phyloP scores from a whole-genome alignment of 2,888 invertebrate genomes.

The Drosophila neonasuta region DNA sequence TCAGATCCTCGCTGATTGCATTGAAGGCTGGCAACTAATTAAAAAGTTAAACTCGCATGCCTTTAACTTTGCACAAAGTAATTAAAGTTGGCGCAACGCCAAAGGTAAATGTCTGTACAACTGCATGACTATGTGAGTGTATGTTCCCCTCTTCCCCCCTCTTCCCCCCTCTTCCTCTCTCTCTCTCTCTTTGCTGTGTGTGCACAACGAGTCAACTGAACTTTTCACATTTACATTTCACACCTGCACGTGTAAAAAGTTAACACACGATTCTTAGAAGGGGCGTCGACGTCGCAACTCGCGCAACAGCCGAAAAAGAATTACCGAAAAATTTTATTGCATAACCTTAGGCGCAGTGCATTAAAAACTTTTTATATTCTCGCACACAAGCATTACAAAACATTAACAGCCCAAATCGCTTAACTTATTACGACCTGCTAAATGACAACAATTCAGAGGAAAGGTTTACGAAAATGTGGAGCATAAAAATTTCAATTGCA shows the following conservation, averaged over 20 bases:
- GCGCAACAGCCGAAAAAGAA: conserved; percentile 28
- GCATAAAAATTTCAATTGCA: too few relatives aligned
- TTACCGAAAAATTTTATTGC: conserved; percentile 46
- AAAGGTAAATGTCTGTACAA: conserved; percentile 56
- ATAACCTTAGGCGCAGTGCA: conserved; percentile 43
- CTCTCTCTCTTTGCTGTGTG: conserved; percentile 2
- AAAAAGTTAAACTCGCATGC: conserved; percentile 73
- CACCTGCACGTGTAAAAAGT: conserved; percentile 66
- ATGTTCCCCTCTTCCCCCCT: background rate
- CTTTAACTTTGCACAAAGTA: conserved; percentile 73
- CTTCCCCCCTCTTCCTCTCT: background rate
- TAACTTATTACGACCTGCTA: background rate
- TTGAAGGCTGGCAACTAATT: conserved; percentile 70
- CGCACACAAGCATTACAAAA: conserved; percentile 13
- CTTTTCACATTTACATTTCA: conserved; percentile 72
- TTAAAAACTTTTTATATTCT: conserved; percentile 39
- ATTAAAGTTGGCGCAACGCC: conserved; percentile 70
- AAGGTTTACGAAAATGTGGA: background rate
- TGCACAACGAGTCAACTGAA: conserved; percentile 46
- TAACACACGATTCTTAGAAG: conserved; percentile 53
- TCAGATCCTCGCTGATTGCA: conserved; percentile 58
- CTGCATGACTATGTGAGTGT: conserved; percentile 10
- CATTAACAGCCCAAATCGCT: conserved; percentile 14
- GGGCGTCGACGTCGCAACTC: conserved; percentile 43
- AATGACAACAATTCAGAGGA: background rate